Conservation (phyloP, 2,888 invertebrate species). For the Thymelicus acteon region DNA sequence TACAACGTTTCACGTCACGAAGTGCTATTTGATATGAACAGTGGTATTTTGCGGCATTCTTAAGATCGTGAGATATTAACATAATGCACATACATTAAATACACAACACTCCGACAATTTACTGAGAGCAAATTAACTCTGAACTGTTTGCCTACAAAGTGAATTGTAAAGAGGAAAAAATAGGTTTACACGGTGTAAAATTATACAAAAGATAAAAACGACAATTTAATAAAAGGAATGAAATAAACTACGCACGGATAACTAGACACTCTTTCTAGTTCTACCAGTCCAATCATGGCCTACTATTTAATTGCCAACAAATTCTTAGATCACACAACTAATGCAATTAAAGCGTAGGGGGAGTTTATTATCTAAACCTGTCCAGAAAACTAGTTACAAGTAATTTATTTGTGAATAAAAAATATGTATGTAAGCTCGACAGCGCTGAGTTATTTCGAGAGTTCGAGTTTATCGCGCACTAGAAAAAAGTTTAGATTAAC, state of each 20-base stretch:
- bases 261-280: conserved; percentile 12
- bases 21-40: conserved; percentile 30
- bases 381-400: conserved; percentile 20
- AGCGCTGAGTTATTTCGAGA: conserved; percentile 4
- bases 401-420: conserved; percentile 17
- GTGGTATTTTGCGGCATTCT: conserved; percentile 33
- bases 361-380: conserved; percentile 29
- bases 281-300: conserved; percentile 14
- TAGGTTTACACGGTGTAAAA: conserved; percentile 1
- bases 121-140: conserved; percentile 1
- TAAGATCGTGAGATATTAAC: conserved; percentile 15
- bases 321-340: conserved; percentile 35
- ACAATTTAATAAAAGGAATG: background rate
- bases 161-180: background rate
- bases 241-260: conserved; percentile 4
- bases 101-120: background rate
- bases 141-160: background rate
- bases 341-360: conserved; percentile 27
- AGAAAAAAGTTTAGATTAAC: conserved; percentile 6
- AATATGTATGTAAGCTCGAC: background rate
- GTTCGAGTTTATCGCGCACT: background rate
- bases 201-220: conserved; percentile 10
- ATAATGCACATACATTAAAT: conserved; percentile 16
- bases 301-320: conserved; percentile 31
- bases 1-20: conserved; percentile 22